phyloP scores from a whole-genome alignment of 2,888 invertebrate species.

The Amorpha juglandis region DNA sequence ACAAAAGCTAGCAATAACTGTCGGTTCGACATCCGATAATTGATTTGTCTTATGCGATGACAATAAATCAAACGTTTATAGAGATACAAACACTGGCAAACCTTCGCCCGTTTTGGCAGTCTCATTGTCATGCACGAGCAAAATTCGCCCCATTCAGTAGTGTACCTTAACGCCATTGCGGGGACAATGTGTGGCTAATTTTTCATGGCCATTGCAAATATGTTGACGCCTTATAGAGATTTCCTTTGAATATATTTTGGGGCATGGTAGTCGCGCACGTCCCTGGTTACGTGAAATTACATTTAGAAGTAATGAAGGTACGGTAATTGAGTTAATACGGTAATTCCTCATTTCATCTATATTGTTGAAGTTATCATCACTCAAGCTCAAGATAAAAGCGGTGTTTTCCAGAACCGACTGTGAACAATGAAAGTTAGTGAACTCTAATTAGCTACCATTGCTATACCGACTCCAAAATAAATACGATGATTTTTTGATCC shows the following conservation, averaged over 20 bases:
- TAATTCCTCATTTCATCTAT: too few species aligned
- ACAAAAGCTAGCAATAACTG: slow-evolving; percentile 6
- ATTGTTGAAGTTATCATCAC: too few species aligned
- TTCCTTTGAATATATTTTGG: slow-evolving; percentile 17
- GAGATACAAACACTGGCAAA: slow-evolving; percentile 9
- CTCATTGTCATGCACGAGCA: slow-evolving; percentile 46
- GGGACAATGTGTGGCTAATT: slow-evolving; percentile 25
- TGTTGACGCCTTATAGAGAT: slow-evolving; percentile 19
- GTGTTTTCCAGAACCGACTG: neutral
- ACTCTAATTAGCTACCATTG: neutral
- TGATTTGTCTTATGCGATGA: slow-evolving; percentile 10
- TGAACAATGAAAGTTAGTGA: neutral
- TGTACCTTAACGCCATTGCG: slow-evolving; percentile 20
- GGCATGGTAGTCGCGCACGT: slow-evolving; percentile 3
- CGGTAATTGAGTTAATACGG: too few species aligned
- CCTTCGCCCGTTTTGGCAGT: slow-evolving; percentile 36
- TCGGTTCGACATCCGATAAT: slow-evolving; percentile 17
- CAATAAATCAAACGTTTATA: slow-evolving; percentile 22
- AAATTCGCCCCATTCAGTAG: slow-evolving; percentile 24
- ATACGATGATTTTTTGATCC: too few species aligned
- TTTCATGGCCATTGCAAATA: slow-evolving; percentile 24
- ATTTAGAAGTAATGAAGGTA: neutral
- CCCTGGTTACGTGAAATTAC: neutral
- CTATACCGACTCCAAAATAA: neutral
- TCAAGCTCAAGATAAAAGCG: neutral